phyloP scores from a whole-genome alignment of 2,797 vertebrate species.

The Diceros bicornis region DNA sequence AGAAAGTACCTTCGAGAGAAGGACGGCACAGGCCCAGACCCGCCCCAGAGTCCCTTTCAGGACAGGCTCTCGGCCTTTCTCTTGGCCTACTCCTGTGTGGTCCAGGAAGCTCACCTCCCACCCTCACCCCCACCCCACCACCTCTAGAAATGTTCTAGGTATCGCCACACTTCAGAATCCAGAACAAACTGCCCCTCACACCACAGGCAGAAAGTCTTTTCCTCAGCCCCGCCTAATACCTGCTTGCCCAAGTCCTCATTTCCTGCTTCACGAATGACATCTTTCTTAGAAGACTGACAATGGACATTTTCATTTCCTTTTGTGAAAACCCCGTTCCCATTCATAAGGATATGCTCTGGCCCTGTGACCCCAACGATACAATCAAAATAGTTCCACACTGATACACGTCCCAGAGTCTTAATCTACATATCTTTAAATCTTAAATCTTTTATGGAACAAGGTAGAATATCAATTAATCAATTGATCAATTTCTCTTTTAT shows the following conservation, averaged over 20 bases:
- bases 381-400: constrained; percentile 62
- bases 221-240: not conserved
- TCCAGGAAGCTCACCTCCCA: not conserved
- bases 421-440: constrained; percentile 81
- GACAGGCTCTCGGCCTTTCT: not conserved
- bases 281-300: constrained; percentile 84
- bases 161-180: not conserved
- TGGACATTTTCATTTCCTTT: constrained; percentile 84
- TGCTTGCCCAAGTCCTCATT: constrained; percentile 75
- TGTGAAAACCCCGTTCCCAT: constrained; percentile 74
- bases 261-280: constrained; percentile 82
- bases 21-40: not conserved
- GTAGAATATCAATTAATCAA: constrained; percentile 79
- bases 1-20: not conserved
- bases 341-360: constrained; percentile 74
- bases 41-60: not conserved
- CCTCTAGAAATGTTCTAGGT: not conserved
- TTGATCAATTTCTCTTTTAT: constrained; percentile 74
- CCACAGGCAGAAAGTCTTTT: constrained; percentile 46
- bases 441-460: constrained; percentile 75
- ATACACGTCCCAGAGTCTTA: constrained; percentile 65
- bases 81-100: not conserved
- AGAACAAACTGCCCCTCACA: not conserved
- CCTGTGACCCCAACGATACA: constrained; percentile 71
- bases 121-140: not conserved